Evolutionary conservation across 35 echinoderm and acorn worm genomes (phyloP), one percentile per base, ranked within the genome.

Genomic region (Holothuria glaberrima): DNA sequence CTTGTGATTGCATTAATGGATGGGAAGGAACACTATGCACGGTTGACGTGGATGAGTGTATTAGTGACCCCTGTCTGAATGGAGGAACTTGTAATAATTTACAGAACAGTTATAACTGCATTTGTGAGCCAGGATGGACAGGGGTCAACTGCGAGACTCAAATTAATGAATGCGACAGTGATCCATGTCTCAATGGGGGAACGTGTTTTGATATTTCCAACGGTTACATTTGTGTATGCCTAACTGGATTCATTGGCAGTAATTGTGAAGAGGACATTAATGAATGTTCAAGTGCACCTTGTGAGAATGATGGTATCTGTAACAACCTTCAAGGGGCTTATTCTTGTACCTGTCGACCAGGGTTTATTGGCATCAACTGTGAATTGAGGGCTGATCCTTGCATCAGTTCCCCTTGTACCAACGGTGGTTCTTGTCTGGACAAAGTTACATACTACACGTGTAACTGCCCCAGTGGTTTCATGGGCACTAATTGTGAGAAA

Each of bases 281-380:
- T 30, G 93, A 94, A 77, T 94, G 93, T 78, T 68, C 41, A 0
- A 78, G 89, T 87, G 19, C 56, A 18, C 93, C 93, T 0, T 94
- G 93, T 80, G 57, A 87, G 71, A 83, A 94, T 81, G 74, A 72
- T 59, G 89, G 31, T 9, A 73, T 84, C 12, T 94, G 93, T 71
- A 46, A 79, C 22, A 90, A 94, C 58, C 79, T 59, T 7, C 65
- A 91, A 38, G 86, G 73, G 31, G 80, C 82, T 16, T 94, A 90
- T 27, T 78, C 80, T 21, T 87, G 85, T 24, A 87, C 85, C 26
- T 87, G 85, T 59, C 41, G 31, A 2, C 85, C 85, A n/a, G 85
- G 85, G 7, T 62, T 68, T 59, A 28, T 31, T 18, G 91, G 86
- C 6, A 25, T 64, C 12, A 80, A 89, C 57, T 93, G 91, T 32